Evolutionary conservation across 2,888 invertebrate species (phyloP), one percentile per base, ranked within the genome.

Genomic region (Apodemia zela): DNA sequence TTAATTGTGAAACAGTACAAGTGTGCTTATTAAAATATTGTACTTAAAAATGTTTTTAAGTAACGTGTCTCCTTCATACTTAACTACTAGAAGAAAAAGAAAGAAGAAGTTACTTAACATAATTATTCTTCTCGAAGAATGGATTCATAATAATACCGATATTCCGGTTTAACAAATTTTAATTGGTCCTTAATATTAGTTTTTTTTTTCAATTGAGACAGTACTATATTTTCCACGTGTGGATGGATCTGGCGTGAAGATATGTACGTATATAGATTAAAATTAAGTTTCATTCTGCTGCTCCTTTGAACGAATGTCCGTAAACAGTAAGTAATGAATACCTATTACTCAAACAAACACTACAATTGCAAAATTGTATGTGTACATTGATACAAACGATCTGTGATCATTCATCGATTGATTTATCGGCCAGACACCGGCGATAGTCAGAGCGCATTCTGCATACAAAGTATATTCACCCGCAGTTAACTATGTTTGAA

Each of bases 381-480:
- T 62, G 21, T 65, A 65, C 65, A 67, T 67, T 66, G 64, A 68
- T 68, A 63, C 59, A 67, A 66, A 67, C 65, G 66, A 65, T 64
- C 60, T 62, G 65, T 68, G 66, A 69, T 67, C 64, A 69, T 69
- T 67, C 63, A 49, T 54, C 66, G 65, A 66, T 65, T 67, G 70
- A 68, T 70, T 73, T 71, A 75, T 73, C 70, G 71, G 67, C 60
- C 63, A 65, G 65, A 63, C 67, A 67, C 65, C 62, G 60, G 63
- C 59, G 64, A 38, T 38, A 38, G 13, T 62, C 72, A 70, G 69
- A 69, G 65, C 69, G 68, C 69, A 68, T 69, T 68, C 69, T 67
- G 66, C 66, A 69, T 68, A 59, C 61, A 68, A 66, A 65, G 62
- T 61, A 49, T 18, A 21, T 57, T 29, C 25, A 63, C 29, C 59